Evolutionary conservation across 2,113 vertebrate species (phyloP), one percentile per base, ranked within the genome.

Genomic region (Lepidothrix coronata): DNA sequence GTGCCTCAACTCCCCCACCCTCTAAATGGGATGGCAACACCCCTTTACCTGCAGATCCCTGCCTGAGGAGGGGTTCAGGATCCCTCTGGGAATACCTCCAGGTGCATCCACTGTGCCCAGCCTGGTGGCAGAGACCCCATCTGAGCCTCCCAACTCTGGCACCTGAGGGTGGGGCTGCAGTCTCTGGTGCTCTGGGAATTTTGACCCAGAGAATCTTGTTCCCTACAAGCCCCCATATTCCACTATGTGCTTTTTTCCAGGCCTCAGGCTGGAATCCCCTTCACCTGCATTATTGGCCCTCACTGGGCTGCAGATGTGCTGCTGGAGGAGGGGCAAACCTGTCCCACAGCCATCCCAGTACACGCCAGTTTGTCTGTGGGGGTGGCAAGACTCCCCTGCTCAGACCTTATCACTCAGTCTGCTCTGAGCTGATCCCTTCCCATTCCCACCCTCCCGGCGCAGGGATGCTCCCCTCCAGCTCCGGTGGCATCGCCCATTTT

Each of bases 191-290:
- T 43, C 43, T 1, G 65, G 48, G 49, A 52, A 3, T 61, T 39
- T 16, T 59, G 30, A 52, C 10, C 8, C 35, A 22, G 39, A 2
- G 22, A 67, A 46, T 12, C 10, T 58, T 8, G 6, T 7, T 75
- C 28, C 31, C 51, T 25, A 5, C 54, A 24, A 14, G 4, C 12
- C 19, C 17, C 33, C 30, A n/a, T 20, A 1, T 12, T 28, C 72
- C 12, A 0, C 9, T 4, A 0, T 9, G n/a, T 0, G 0, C 24
- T 14, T 41, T 61, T 17, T 52, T 16, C 15, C 10, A 3, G 72
- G 54, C 12, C 6, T 8, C 22, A 17, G 35, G 13, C 25, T 52
- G 59, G 18, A 17, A 57, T 46, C 33, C 2, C 33, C 28, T 51
- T 57, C 3, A 1, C 52, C 51, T 28, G 35, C 8, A 0, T 6